Conservation (phyloP, 2,888 invertebrate genomes). For the Troides oblongomaculatus region DNA sequence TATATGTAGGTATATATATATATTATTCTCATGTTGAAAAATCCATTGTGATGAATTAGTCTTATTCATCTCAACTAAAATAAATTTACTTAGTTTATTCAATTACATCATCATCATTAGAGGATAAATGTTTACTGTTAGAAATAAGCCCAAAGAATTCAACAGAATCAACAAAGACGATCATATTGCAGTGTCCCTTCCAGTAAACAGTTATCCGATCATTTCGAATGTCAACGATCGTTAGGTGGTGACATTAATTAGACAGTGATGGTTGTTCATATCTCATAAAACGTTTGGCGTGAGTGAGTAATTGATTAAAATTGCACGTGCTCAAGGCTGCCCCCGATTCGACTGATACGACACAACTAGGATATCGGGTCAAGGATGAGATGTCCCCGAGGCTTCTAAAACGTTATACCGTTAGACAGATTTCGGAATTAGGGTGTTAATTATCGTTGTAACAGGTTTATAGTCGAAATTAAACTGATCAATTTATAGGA, state of each 20-base stretch:
- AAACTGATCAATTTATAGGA: constrained; percentile 14
- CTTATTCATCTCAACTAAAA: too few relatives aligned
- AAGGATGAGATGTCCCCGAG: constrained; percentile 49
- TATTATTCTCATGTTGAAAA: too few relatives aligned
- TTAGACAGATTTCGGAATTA: constrained; percentile 22
- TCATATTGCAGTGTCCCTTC: constrained; percentile 2
- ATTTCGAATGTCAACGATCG: constrained; percentile 18
- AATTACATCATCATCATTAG: too few relatives aligned
- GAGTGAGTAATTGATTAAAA: constrained; percentile 35
- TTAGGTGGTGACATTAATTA: constrained; percentile 23
- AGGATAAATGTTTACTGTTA: too few relatives aligned
- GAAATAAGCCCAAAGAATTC: not conserved
- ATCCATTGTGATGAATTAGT: too few relatives aligned
- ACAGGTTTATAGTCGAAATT: constrained; percentile 22
- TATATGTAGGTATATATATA: too few relatives aligned
- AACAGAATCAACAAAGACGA: not conserved
- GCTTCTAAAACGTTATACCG: constrained; percentile 35
- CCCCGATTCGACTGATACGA: constrained; percentile 34
- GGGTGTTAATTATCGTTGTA: constrained; percentile 25
- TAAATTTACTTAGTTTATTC: too few relatives aligned
- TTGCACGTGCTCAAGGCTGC: constrained; percentile 35
- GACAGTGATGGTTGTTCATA: constrained; percentile 15
- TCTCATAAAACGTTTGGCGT: constrained; percentile 21
- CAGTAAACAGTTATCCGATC: constrained; percentile 14
- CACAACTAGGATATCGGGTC: constrained; percentile 58